Conservation (phyloP, 2,113 vertebrate genomes). For the Okapia johnstoni region DNA sequence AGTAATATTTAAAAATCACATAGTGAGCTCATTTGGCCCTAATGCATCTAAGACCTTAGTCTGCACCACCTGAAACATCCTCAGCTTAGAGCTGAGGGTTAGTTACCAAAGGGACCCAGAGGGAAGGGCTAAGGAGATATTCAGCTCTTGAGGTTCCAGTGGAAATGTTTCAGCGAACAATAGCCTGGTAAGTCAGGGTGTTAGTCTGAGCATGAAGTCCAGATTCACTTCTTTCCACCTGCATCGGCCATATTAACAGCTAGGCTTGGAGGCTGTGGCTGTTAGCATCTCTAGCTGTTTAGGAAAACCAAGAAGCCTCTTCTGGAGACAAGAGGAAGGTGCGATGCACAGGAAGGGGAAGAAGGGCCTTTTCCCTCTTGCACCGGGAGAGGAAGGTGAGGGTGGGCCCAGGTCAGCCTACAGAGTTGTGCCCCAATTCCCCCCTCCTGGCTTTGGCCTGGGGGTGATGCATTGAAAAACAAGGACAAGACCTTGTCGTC, state of each 20-base stretch:
- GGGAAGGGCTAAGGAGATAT: neutral
- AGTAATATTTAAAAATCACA: neutral
- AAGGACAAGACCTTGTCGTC: too few species aligned
- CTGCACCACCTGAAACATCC: rapidly evolving
- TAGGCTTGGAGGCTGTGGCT: neutral
- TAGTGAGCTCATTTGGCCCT: neutral
- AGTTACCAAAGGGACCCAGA: neutral
- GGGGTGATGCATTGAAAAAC: too few species aligned
- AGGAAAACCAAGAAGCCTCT: neutral
- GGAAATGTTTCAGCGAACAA: neutral
- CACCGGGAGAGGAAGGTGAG: neutral
- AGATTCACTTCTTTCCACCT: neutral
- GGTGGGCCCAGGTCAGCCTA: neutral
- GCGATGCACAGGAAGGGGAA: neutral
- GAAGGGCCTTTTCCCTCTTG: neutral
- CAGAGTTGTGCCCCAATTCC: rapidly evolving
- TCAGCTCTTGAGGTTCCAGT: neutral
- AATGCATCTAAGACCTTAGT: neutral
- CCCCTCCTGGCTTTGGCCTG: neutral
- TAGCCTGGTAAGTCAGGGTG: neutral
- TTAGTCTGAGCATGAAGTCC: neutral
- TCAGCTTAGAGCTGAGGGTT: neutral
- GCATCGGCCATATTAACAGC: neutral
- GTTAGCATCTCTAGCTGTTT: neutral
- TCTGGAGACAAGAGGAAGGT: neutral